Evolutionary conservation across 2,113 vertebrate species (phyloP), one percentile per base, ranked within the genome.

Genomic region (Notiomystis cincta): DNA sequence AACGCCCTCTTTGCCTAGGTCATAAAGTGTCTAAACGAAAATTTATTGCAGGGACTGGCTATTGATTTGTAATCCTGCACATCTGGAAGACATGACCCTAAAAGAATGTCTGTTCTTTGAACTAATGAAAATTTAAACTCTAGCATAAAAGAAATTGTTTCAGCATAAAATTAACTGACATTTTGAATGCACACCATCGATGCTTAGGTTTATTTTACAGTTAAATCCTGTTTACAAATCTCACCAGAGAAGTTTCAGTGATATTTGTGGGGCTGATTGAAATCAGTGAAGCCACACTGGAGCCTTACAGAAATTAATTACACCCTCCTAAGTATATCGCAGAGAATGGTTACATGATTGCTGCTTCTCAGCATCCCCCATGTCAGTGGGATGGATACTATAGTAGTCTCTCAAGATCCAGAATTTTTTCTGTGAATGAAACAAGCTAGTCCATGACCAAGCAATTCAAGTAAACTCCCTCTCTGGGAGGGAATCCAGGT

Each of bases 71-170:
- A 93, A 20, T 33, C 62, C 51, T 73, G 58, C 58, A 93, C 84
- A 95, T 95, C 92, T 95, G 92, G 85, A 95, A 93, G 56, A 88
- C 47, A 61, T 87, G 92, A 87, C 44, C 25, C 13, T 58, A 77
- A 70, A 77, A 51, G 56, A 72, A 72, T 2, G 13, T 16, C 15
- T 33, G n/a, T 80, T 93, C 66, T 93, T 85, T 81, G 51, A 95
- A 66, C 70, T 90, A 85, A 93, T 44, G 50, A 93, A 91, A 82
- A 70, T 56, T 75, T 81, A 90, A 88, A 83, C 51, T 70, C 35
- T 31, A 61, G 27, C 66, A 53, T 33, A 48, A 73, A 88, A 93
- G 6, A 90, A 88, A 92, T 40, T 47, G 31, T 60, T 82, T 93
- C 38, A 75, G 76, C 51, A 60, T 90, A 78, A 92, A 91, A 91